Evolutionary conservation across 2,797 vertebrate genomes (phyloP).

Genomic region (Setipinna tenuifilis): DNA sequence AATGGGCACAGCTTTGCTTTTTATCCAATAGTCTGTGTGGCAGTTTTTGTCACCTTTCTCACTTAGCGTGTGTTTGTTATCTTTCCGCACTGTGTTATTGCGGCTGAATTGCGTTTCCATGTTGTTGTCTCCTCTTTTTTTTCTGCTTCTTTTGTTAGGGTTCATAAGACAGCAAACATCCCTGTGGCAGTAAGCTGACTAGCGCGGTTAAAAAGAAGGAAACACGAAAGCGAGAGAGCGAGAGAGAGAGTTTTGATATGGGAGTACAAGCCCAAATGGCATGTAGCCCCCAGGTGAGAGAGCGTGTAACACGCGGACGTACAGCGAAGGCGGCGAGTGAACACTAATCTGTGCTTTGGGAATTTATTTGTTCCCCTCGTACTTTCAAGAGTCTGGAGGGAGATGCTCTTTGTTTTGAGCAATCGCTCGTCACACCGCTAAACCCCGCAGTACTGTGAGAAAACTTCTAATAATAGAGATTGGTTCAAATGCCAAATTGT

Average conservation of each 20-base stretch:
- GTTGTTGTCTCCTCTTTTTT: constrained; percentile 28
- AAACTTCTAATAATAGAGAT: constrained; percentile 76
- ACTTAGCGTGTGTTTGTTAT: constrained; percentile 33
- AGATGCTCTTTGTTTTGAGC: constrained; percentile 66
- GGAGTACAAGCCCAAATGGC: constrained; percentile 64
- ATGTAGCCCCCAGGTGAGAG: constrained; percentile 68
- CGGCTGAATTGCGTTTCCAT: constrained; percentile 50
- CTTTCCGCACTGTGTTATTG: constrained; percentile 40
- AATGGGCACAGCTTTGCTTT: constrained; percentile 41
- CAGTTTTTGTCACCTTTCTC: constrained; percentile 26
- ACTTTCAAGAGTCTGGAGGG: constrained; percentile 67
- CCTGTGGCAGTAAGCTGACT: constrained; percentile 47
- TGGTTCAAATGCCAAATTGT: constrained; percentile 81
- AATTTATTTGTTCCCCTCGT: constrained; percentile 69
- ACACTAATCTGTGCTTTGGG: constrained; percentile 75
- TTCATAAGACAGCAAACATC: constrained; percentile 50
- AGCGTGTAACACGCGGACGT: constrained; percentile 56
- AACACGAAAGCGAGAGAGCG: constrained; percentile 43
- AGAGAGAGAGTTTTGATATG: constrained; percentile 62
- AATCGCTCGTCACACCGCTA: constrained; percentile 72
- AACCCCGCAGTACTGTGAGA: constrained; percentile 71
- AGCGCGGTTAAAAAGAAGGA: constrained; percentile 54
- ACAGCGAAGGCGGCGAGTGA: constrained; percentile 70
- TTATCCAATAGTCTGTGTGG: neutral
- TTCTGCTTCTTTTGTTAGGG: constrained; percentile 44